A percentile compares a stretch with the other conserved stretches of the same genome.
These are phyloP conservation scores for Cheilosia pagana DNA, from an alignment of 2,888 invertebrate genomes.

Conservation along the genomic window DNA sequence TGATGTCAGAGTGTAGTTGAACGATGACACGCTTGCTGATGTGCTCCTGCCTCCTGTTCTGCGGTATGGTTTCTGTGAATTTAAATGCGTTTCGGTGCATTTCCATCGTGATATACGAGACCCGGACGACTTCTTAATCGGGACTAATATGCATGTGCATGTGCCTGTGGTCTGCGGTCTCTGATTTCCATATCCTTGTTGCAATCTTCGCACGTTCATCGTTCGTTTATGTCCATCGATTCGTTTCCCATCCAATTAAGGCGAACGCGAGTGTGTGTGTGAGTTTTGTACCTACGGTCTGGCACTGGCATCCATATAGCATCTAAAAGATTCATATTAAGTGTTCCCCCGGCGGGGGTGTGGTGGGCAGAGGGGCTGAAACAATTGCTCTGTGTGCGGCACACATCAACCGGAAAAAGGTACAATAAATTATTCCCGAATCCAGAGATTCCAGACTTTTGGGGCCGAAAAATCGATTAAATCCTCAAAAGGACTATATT, in stretches of 20 bases:
- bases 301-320: neutral
- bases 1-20: conserved; percentile 51
- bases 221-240: conserved; percentile 63
- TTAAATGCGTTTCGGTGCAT: conserved; percentile 53
- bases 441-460: conserved; percentile 57
- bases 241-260: conserved; percentile 70
- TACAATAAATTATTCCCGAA: conserved; percentile 73
- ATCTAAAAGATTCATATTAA: conserved; percentile 49
- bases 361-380: conserved; percentile 6
- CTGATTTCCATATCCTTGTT: conserved; percentile 68
- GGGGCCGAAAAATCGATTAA: conserved; percentile 73
- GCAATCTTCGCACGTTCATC: conserved; percentile 74
- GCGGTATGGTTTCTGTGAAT: neutral
- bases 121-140: conserved; percentile 69
- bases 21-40: conserved; percentile 63
- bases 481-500: conserved; percentile 69
- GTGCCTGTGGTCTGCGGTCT: conserved; percentile 27
- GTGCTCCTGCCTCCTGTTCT: conserved; percentile 24
- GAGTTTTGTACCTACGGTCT: conserved; percentile 4
- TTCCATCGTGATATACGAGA: conserved; percentile 66
- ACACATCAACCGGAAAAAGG: conserved; percentile 74
- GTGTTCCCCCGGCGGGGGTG: conserved; percentile 39
- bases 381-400: conserved; percentile 67
- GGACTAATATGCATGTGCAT: conserved; percentile 22
- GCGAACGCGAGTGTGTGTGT: neutral